A percentile compares a stretch with the other conserved stretches of the same genome.
phyloP scores from a whole-genome alignment of 2,888 invertebrate species.

The Limnephilus auricula region DNA sequence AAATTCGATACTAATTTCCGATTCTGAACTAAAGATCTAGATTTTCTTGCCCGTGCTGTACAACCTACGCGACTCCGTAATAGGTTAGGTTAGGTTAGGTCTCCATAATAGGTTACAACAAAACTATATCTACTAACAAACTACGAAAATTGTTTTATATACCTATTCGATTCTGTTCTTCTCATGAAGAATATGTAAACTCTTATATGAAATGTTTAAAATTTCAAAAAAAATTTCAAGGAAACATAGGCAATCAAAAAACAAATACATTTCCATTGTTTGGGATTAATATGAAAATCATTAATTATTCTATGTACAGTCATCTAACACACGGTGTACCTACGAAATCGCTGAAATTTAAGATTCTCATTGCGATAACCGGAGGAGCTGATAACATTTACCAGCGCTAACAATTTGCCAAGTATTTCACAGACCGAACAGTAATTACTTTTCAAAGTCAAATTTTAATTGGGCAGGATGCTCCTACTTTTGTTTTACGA shows the following conservation, averaged over 20 bases:
- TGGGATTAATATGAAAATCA: background rate
- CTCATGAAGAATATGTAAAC: no score
- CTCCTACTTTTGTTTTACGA: conserved; percentile 30
- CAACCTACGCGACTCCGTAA: background rate
- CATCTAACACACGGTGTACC: background rate
- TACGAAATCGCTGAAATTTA: conserved; percentile 11
- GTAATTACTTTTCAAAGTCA: conserved; percentile 40
- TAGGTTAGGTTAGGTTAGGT: no score
- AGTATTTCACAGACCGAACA: background rate
- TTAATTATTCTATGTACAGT: background rate
- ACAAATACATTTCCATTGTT: background rate
- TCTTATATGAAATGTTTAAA: no score
- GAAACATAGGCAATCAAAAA: background rate
- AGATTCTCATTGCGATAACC: conserved; percentile 33
- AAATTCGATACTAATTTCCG: no score
- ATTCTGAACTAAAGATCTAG: background rate
- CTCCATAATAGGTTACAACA: background rate
- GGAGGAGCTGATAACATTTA: background rate
- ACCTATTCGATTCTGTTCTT: no score
- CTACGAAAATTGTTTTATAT: no score
- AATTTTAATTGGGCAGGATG: conserved; percentile 50
- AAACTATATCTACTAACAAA: background rate
- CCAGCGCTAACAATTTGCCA: background rate
- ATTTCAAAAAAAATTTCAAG: background rate
- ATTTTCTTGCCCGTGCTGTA: background rate